Conservation (phyloP, 23 tunicate genomes). For the Oikopleura albicans region DNA sequence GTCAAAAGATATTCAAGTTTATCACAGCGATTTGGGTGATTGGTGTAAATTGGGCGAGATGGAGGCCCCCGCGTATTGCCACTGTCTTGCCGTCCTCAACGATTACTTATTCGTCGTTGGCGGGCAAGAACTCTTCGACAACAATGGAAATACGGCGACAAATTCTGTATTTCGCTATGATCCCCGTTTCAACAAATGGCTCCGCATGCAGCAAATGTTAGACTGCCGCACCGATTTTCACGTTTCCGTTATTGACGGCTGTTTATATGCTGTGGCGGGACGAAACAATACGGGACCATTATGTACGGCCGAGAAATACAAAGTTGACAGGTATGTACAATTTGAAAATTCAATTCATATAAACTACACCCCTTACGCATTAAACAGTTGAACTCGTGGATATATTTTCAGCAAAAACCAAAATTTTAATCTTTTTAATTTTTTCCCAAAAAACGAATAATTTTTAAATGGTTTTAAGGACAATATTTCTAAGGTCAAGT, state of each 20-base stretch:
- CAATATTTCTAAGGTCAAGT: too few species aligned
- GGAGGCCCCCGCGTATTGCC: conserved; percentile 98
- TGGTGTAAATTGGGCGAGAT: conserved; percentile 86
- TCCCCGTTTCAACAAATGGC: conserved; percentile 74
- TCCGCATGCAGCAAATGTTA: conserved; percentile 59
- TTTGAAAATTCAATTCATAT: too few species aligned
- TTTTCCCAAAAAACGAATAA: too few species aligned
- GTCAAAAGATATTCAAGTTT: conserved; percentile 73
- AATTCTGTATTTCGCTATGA: conserved; percentile 73
- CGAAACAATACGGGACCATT: conserved; percentile 91
- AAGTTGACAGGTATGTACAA: conserved; percentile 32
- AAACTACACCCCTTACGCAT: too few species aligned
- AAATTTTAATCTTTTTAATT: too few species aligned
- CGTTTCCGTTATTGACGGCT: conserved; percentile 80
- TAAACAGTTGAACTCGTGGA: too few species aligned
- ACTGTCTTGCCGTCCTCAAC: conserved; percentile 89
- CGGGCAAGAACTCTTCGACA: conserved; percentile 95
- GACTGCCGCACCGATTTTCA: conserved; percentile 91
- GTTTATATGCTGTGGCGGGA: conserved; percentile 85
- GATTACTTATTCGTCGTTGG: conserved; percentile 95
- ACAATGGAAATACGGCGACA: conserved; percentile 96
- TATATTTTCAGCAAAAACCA: too few species aligned
- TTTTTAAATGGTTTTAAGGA: too few species aligned
- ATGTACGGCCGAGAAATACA: conserved; percentile 55
- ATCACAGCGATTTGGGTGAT: conserved; percentile 50